phyloP scores from a whole-genome alignment of 2,888 invertebrate genomes.

The Caenorhabditis macrosperma region DNA sequence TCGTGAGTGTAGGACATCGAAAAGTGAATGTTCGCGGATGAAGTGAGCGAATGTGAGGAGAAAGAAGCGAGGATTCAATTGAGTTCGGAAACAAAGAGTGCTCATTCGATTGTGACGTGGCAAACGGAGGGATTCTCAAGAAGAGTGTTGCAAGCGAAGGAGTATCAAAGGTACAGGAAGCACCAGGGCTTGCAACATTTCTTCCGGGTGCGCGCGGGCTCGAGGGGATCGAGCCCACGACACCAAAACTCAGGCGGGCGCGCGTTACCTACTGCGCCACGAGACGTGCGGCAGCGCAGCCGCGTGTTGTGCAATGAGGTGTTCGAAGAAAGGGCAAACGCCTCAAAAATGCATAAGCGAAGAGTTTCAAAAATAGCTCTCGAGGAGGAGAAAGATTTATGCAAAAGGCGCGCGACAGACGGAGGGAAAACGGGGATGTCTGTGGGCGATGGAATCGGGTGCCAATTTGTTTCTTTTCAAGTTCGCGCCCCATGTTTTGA shows the following conservation, averaged over 20 bases:
- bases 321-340: neutral
- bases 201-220: constrained; percentile 3
- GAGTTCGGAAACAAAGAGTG: constrained; percentile 18
- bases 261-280: too few relatives aligned
- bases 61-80: constrained; percentile 8
- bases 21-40: constrained; percentile 1
- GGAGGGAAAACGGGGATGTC: neutral
- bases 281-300: too few relatives aligned
- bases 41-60: neutral
- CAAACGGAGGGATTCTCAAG: neutral
- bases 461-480: constrained; percentile 57
- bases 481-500: constrained; percentile 39
- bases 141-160: constrained; percentile 17
- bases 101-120: constrained; percentile 18
- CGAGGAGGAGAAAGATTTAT: constrained; percentile 25
- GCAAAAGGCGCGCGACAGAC: constrained; percentile 8
- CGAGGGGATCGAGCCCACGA: neutral
- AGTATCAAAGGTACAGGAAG: constrained; percentile 43
- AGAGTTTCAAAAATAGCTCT: neutral
- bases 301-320: too few relatives aligned
- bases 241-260: constrained; percentile 11
- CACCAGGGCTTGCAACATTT: constrained; percentile 1
- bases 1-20: constrained; percentile 54
- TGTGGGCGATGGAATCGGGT: constrained; percentile 17
- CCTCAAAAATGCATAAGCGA: neutral